Evolutionary conservation across 1,140 invertebrate genomes (phyloP).

Genomic region (Nautilus pompilius): DNA sequence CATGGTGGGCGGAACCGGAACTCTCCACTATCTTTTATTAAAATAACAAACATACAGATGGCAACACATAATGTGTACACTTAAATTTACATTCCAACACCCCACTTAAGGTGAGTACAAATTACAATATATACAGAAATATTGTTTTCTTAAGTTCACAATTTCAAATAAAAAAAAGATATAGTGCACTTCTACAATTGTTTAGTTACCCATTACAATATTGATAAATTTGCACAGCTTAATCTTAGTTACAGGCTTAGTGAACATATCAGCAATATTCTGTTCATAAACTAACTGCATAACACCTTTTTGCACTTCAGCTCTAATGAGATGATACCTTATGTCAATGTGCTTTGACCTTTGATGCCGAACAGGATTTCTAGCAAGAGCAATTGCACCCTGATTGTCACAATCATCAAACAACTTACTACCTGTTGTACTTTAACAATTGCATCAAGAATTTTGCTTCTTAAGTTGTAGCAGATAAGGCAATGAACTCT

Average conservation of each 20-base stretch:
- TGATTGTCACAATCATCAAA: too few species aligned
- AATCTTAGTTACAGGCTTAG: slow-evolving; percentile 8
- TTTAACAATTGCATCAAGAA: slow-evolving; percentile 14
- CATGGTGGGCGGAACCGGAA: too few species aligned
- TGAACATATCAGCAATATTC: slow-evolving; percentile 11
- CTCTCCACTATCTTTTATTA: too few species aligned
- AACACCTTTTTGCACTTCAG: slow-evolving; percentile 22
- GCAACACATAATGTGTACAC: too few species aligned
- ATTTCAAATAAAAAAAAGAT: too few species aligned
- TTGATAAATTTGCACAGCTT: slow-evolving; percentile 5
- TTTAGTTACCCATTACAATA: too few species aligned
- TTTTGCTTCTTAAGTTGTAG: slow-evolving; percentile 15
- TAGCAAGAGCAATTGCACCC: slow-evolving; percentile 47
- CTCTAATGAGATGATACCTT: slow-evolving; percentile 46
- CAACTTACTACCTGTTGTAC: background rate
- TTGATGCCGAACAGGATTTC: slow-evolving; percentile 51
- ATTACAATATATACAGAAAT: too few species aligned
- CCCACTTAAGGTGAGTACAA: too few species aligned
- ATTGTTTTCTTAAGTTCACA: too few species aligned
- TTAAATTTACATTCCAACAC: too few species aligned
- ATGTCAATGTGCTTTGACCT: slow-evolving; percentile 53
- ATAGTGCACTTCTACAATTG: too few species aligned
- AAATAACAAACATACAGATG: too few species aligned
- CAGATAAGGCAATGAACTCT: slow-evolving; percentile 51
- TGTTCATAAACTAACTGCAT: slow-evolving; percentile 4